A percentile compares a stretch with the other conserved stretches of the same genome.
These are phyloP conservation scores for Botia kubotai DNA, from an alignment of 2,797 vertebrate genomes.

Conservation along the genomic window DNA sequence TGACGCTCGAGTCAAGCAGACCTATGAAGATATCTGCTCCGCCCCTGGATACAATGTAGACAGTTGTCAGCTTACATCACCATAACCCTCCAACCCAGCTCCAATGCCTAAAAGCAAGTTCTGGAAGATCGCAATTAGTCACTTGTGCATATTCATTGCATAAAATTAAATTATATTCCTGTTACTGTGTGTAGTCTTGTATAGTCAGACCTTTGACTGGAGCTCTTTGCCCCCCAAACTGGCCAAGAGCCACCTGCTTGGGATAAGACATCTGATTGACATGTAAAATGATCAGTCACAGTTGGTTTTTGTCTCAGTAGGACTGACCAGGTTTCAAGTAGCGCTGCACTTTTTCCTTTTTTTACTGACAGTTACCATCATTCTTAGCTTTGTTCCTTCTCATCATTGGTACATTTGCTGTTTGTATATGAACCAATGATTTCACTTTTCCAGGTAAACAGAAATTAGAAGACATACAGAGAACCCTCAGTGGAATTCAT, in stretches of 20 bases:
- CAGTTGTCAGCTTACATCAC: not conserved
- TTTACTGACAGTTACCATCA: slow-evolving; percentile 38
- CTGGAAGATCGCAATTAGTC: slow-evolving; percentile 23
- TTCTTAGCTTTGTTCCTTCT: slow-evolving; percentile 26
- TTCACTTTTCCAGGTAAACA: slow-evolving; percentile 9
- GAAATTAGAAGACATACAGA: slow-evolving; percentile 6
- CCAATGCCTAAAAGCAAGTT: not conserved
- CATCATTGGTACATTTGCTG: not conserved
- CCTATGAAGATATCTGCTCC: not conserved
- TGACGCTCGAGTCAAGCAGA: slow-evolving; percentile 6
- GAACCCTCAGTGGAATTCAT: not conserved
- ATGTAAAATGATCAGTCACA: not conserved
- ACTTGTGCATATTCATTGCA: slow-evolving; percentile 18
- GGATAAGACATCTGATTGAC: not conserved
- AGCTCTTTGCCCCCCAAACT: no score
- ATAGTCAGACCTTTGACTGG: not conserved
- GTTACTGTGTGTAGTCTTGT: not conserved
- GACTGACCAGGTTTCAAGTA: not conserved
- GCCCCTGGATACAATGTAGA: not conserved
- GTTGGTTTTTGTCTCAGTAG: not conserved
- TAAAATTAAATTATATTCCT: not conserved
- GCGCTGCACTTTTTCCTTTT: not conserved
- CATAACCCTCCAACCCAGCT: slow-evolving; percentile 3
- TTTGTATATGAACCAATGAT: slow-evolving; percentile 22
- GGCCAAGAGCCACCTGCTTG: not conserved